Percentiles rank a stretch among this genome's conserved stretches.
These are phyloP conservation scores for Allacma fusca DNA, from an alignment of 2,888 invertebrate species.

Conservation along the genomic window DNA sequence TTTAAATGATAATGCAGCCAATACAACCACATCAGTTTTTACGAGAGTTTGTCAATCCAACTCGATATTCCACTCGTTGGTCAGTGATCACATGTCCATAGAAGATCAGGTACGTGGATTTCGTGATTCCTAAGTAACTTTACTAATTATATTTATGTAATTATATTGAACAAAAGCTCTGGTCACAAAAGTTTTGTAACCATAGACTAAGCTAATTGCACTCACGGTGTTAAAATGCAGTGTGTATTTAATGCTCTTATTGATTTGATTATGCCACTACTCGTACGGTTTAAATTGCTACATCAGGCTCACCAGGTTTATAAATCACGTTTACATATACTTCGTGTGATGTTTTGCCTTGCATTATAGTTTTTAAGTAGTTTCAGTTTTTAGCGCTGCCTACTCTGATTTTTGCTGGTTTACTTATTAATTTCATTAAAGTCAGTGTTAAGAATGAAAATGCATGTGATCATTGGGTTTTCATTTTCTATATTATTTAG, in stretches of 20 bases:
- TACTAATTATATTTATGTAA: too few species aligned
- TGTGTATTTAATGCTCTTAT: slow-evolving; percentile 19
- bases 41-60: slow-evolving; percentile 77
- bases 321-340: slow-evolving; percentile 39
- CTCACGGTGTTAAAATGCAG: not conserved
- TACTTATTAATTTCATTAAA: too few species aligned
- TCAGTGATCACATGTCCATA: slow-evolving; percentile 94
- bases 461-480: not conserved
- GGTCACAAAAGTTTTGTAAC: not conserved
- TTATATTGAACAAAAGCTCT: not conserved
- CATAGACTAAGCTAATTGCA: slow-evolving; percentile 14
- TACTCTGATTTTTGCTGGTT: too few species aligned
- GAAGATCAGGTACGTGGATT: slow-evolving; percentile 85
- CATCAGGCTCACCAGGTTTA: slow-evolving; percentile 50
- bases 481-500: not conserved
- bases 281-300: slow-evolving; percentile 32
- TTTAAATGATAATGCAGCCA: slow-evolving; percentile 89
- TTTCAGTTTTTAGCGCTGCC: too few species aligned
- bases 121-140: not conserved
- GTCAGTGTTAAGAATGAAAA: not conserved
- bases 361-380: too few species aligned
- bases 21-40: slow-evolving; percentile 85
- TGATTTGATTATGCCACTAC: slow-evolving; percentile 24
- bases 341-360: slow-evolving; percentile 1
- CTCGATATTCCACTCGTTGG: slow-evolving; percentile 82